Evolutionary conservation across 2,113 vertebrate species (phyloP).

Genomic region (Syrmaticus mikado): DNA sequence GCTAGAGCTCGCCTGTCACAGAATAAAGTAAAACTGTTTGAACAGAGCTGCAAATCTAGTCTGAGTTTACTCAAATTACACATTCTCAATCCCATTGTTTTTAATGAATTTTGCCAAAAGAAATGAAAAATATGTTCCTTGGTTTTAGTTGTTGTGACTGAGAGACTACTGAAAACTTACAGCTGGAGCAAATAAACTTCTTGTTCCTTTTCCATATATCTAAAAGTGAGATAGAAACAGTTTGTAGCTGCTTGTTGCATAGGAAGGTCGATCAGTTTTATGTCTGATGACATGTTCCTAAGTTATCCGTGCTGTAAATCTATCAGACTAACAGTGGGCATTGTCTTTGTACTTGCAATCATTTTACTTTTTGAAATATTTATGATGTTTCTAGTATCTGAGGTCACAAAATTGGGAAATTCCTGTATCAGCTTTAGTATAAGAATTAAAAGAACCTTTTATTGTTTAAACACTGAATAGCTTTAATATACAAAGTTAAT

Average conservation of each 20-base stretch:
- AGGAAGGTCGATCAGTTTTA: neutral
- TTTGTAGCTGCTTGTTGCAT: neutral
- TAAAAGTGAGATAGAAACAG: neutral
- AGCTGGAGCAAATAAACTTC: neutral
- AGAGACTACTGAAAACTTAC: neutral
- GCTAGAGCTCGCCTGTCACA: neutral
- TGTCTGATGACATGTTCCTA: neutral
- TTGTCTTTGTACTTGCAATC: neutral
- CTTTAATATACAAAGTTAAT: neutral
- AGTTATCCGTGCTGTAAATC: neutral
- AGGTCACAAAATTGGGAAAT: neutral
- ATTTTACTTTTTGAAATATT: neutral
- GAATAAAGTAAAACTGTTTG: neutral
- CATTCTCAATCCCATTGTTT: fast-evolving
- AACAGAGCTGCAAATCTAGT: neutral
- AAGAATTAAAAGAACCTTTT: neutral
- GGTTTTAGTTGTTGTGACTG: neutral
- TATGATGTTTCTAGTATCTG: neutral
- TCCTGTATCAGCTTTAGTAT: neutral
- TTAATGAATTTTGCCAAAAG: neutral
- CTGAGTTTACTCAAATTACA: neutral
- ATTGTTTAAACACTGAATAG: neutral
- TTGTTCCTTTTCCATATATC: neutral
- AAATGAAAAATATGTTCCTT: neutral
- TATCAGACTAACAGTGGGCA: neutral